These are phyloP conservation scores for Tuta absoluta DNA, from an alignment of 2,888 invertebrate genomes.

Conservation along the genomic window DNA sequence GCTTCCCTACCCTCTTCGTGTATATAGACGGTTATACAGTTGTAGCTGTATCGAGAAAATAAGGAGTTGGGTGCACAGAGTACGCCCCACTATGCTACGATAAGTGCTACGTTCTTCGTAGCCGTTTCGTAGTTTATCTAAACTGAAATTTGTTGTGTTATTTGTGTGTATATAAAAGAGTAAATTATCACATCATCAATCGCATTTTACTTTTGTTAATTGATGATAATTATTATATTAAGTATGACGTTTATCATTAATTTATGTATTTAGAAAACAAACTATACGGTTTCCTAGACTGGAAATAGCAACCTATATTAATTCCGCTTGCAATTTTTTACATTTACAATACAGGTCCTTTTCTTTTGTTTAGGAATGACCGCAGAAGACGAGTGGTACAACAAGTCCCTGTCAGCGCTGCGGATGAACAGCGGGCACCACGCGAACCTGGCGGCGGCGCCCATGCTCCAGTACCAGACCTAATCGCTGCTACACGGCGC, in stretches of 20 bases:
- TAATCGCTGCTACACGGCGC: slow-evolving; percentile 86
- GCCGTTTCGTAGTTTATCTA: slow-evolving; percentile 17
- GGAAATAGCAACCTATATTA: too few relatives aligned
- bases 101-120: slow-evolving; percentile 43
- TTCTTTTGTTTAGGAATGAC: slow-evolving; percentile 87
- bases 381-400: slow-evolving; percentile 98
- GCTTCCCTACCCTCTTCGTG: slow-evolving; percentile 59
- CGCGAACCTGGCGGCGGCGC: slow-evolving; percentile 96
- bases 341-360: too few relatives aligned
- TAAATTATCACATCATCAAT: too few relatives aligned
- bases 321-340: not conserved
- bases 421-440: slow-evolving; percentile 98
- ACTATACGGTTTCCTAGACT: too few relatives aligned
- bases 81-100: slow-evolving; percentile 38
- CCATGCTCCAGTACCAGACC: slow-evolving; percentile 99
- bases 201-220: not conserved
- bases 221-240: too few relatives aligned
- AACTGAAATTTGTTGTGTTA: not conserved
- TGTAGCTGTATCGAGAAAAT: slow-evolving; percentile 29
- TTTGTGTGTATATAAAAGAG: too few relatives aligned
- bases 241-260: too few relatives aligned
- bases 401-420: slow-evolving; percentile 97
- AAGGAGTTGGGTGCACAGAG: slow-evolving; percentile 24
- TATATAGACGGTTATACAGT: slow-evolving; percentile 30
- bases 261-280: too few relatives aligned